Base-by-base conservation (phyloP, 2,113 vertebrate species). In the Rhinoptilus africanus region DNA sequence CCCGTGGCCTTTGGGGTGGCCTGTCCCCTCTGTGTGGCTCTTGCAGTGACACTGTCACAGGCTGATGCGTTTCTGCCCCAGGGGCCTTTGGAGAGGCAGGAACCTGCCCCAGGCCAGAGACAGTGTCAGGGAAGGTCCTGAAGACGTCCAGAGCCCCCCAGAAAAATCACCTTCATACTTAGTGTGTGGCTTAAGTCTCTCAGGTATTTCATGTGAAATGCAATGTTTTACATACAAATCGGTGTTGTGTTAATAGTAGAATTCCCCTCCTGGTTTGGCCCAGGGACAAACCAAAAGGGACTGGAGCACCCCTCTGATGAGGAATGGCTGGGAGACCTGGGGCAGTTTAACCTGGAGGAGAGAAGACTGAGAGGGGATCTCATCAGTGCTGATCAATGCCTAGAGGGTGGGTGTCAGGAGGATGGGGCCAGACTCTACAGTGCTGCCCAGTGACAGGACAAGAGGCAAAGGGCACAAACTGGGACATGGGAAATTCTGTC, bases 171-270 rank as follows among this genome's bases (percentile, higher is more conserved):
- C 17, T n/a, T 30, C 20, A 0, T 2, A 7, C 27, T 48, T 27
- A 1, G 6, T 4, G 18, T 0, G 14, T 3, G 27, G 12, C 5
- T 73, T 3, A 11, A 14, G 1, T 24, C 27, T 50, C 6, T 28
- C 2, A 0, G 3, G 32, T 3, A 3, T 15, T 19, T 6, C 0
- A 3, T 0, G 28, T 0, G 30, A 16, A n/a, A 19, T 1, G 4
- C 39, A 7, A 6, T 2, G 63, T 18, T 83, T 9, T 0, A 23
- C 17, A 11, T 7, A 1, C 54, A 2, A 15, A 1, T 0, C 0
- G 6, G 24, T 0, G 24, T 5, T 9, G 24, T 0, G 24, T 5
- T 9, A 11, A 5, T 0, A 28, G 6, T 6, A 4, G 1, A 1
- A 18, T 5, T 14, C 4, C 15, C 1, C 5, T 18, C 18, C 41